A percentile compares a stretch with the other conserved stretches of the same genome.
Evolutionary conservation across 2,888 invertebrate species (phyloP).

Genomic region (Trichacis sp.): DNA sequence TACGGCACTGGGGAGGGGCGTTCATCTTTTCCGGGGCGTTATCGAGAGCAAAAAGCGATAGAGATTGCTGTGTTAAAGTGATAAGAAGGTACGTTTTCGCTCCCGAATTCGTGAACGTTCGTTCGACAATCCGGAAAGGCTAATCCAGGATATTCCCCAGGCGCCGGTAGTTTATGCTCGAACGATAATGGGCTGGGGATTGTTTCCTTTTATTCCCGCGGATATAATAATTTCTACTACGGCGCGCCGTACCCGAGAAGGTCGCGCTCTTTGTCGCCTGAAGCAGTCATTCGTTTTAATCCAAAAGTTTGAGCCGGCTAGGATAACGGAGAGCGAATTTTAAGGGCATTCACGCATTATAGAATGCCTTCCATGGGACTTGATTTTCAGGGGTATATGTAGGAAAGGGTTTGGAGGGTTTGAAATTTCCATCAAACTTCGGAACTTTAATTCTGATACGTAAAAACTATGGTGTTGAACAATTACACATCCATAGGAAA

Average conservation of each 20-base stretch:
- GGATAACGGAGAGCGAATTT: conserved; percentile 34
- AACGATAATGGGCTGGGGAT: conserved; percentile 57
- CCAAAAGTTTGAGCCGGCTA: conserved; percentile 53
- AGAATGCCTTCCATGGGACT: conserved; percentile 37
- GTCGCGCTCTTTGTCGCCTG: conserved; percentile 34
- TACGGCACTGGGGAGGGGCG: not conserved
- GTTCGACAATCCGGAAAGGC: conserved; percentile 17
- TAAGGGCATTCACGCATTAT: conserved; percentile 24
- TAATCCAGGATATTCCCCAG: conserved; percentile 34
- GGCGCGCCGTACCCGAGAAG: conserved; percentile 23
- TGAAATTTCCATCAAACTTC: too few relatives aligned
- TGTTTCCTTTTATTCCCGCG: conserved; percentile 57
- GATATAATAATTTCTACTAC: conserved; percentile 52
- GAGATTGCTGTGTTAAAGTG: not conserved
- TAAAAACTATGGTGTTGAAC: too few relatives aligned
- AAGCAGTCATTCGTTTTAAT: conserved; percentile 57
- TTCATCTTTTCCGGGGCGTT: not conserved
- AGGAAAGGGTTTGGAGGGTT: too few relatives aligned
- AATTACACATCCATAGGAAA: too few relatives aligned
- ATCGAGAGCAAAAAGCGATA: not conserved
- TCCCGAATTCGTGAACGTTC: not conserved
- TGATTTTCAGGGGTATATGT: too few relatives aligned
- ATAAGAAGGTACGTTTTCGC: not conserved
- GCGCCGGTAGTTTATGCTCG: conserved; percentile 43
- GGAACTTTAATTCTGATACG: too few relatives aligned